Base-by-base conservation (phyloP, 2,797 vertebrate species). In the Nannoperca obscura region DNA sequence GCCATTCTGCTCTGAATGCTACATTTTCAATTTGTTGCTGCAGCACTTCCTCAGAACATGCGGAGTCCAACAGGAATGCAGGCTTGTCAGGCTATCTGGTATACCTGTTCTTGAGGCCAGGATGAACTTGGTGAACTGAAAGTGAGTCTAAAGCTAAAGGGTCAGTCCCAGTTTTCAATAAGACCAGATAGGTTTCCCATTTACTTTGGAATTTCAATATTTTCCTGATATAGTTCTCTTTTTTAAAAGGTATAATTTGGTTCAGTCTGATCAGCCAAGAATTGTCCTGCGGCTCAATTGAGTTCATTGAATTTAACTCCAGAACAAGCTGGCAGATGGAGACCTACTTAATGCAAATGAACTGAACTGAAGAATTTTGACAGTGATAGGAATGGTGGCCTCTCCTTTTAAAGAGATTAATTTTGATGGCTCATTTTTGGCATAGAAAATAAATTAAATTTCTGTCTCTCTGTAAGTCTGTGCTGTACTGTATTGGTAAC, bases 151-250 rank as follows among this genome's bases (percentile, higher is more conserved):
- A 36, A 36, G 13, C 27, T 58, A 10, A 11, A 4, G 7, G 54
- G 5, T 75, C 27, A 44, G 12, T 59, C 6, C 7, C 1, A 34
- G 1, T 66, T 80, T 59, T 62, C 36, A 78, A 70, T 58, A 40
- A 24, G 27, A 22, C 46, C 12, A 49, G 46, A 74, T 30, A 61
- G 24, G 27, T 59, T 69, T 53, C n/a, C 32, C 22, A 74, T 84
- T 80, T 75, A 57, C 52, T 65, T 13, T 38, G 38, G 49, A 86
- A 78, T 73, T 54, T 50, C 7, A 57, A 78, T 71, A 44, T 71
- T 76, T 76, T 36, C 17, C 14, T 38, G 0, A 11, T 63, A 46
- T 60, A 72, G 36, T 59, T 36, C 22, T 71, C 17, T 54, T 63
- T 74, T 70, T 71, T 8, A 32, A 38, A 44, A 62, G n/a, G 44